phyloP scores from a whole-genome alignment of 2,888 invertebrate species.

The Odontocolon sp. region DNA sequence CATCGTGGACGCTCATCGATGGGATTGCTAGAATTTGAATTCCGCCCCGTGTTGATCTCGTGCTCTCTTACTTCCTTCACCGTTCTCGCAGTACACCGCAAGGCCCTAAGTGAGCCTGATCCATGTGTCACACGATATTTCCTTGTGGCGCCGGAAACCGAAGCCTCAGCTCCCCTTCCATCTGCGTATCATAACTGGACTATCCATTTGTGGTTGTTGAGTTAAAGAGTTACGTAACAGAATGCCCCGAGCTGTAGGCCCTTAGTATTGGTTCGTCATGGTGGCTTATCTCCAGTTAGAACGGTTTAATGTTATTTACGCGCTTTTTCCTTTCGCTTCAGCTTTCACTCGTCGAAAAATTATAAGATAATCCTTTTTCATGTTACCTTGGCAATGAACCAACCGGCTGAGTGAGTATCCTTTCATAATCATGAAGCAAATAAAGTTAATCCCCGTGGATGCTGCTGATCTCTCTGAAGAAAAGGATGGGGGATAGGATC shows the following conservation, averaged over 20 bases:
- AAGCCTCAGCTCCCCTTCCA: not conserved
- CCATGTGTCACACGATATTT: constrained; percentile 38
- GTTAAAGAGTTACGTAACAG: constrained; percentile 8
- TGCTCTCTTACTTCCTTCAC: not conserved
- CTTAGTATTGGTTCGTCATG: not conserved
- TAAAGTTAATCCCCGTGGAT: constrained; percentile 36
- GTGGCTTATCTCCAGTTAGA: not conserved
- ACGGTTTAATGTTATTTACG: constrained; percentile 1
- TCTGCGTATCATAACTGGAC: too few relatives aligned
- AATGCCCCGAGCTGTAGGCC: constrained; percentile 12
- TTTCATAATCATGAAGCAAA: constrained; percentile 3
- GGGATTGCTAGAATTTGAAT: constrained; percentile 50
- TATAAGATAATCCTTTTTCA: not conserved
- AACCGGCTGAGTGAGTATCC: constrained; percentile 10
- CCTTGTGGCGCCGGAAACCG: constrained; percentile 11
- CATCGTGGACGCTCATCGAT: constrained; percentile 19
- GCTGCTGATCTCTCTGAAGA: constrained; percentile 9
- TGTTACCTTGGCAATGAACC: not conserved
- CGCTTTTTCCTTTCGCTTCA: not conserved
- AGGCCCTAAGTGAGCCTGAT: not conserved
- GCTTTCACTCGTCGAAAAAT: not conserved
- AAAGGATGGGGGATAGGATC: not conserved
- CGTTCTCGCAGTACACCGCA: not conserved
- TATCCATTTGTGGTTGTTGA: constrained; percentile 5
- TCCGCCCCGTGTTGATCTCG: constrained; percentile 40